Conservation (phyloP, 37 sponge, comb jelly and placozoan genomes). For the Aphrocallistes beatrix region DNA sequence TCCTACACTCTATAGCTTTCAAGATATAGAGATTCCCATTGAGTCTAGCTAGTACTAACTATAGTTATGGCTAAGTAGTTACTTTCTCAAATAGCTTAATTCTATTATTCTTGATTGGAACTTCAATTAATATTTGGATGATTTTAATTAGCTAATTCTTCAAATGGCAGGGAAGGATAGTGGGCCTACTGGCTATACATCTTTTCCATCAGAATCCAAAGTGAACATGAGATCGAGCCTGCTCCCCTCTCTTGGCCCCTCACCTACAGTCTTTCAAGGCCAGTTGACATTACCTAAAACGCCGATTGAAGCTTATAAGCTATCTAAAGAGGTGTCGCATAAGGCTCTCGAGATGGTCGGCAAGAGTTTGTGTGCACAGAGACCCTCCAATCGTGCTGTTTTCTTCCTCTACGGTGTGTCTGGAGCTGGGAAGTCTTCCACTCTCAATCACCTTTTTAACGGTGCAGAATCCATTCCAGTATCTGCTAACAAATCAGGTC, state of each 20-base stretch:
- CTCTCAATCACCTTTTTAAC: neutral
- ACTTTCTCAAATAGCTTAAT: too few species aligned
- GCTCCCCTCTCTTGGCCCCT: neutral
- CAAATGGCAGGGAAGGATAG: too few species aligned
- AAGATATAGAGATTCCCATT: too few species aligned
- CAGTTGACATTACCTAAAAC: neutral
- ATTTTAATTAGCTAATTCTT: too few species aligned
- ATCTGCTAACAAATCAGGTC: neutral
- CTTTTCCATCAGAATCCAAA: too few species aligned
- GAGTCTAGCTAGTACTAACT: too few species aligned
- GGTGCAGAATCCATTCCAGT: neutral
- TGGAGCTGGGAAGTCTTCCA: conserved; percentile 5
- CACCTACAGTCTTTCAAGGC: neutral
- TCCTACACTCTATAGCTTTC: too few species aligned
- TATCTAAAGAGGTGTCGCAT: neutral
- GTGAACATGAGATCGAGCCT: neutral
- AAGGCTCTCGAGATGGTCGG: conserved; percentile 2
- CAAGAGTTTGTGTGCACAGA: neutral
- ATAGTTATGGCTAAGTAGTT: too few species aligned
- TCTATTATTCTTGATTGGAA: too few species aligned
- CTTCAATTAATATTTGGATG: too few species aligned
- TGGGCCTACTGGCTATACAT: too few species aligned
- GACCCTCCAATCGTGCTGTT: neutral
- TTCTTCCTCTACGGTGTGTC: neutral
- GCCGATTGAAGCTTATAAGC: neutral